phyloP scores from a whole-genome alignment of 2,888 invertebrate species.

The Hymenopus coronatus region DNA sequence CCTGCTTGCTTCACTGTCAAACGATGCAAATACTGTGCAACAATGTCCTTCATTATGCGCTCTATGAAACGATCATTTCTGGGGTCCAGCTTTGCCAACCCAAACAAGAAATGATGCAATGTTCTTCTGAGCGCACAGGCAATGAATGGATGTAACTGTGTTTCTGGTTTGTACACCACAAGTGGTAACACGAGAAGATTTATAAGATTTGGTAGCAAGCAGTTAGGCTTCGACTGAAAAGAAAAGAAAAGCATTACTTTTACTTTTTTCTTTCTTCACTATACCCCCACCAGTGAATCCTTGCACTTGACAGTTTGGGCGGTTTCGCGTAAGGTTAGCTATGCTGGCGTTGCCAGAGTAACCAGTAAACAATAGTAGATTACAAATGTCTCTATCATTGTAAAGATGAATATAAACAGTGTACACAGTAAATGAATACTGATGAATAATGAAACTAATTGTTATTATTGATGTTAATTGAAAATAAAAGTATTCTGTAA shows the following conservation, averaged over 20 bases:
- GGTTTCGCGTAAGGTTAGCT: no score
- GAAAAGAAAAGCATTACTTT: neutral
- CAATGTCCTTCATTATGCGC: constrained; percentile 51
- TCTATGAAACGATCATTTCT: constrained; percentile 50
- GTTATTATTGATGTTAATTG: no score
- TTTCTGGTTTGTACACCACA: constrained; percentile 24
- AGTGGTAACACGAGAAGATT: constrained; percentile 21
- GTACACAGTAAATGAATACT: no score
- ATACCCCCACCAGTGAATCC: no score
- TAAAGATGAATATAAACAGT: no score
- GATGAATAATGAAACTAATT: no score
- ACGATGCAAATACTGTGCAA: constrained; percentile 39
- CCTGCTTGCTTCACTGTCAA: neutral
- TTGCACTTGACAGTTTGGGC: no score
- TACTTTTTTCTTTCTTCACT: neutral
- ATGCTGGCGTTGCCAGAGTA: no score
- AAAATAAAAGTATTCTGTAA: no score
- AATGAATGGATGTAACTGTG: constrained; percentile 44
- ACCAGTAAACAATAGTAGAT: no score
- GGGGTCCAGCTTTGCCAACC: constrained; percentile 51
- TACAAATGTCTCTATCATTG: no score
- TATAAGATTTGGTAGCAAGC: constrained; percentile 17
- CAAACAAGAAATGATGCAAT: constrained; percentile 54
- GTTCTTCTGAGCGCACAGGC: constrained; percentile 51
- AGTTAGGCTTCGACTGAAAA: constrained; percentile 28